A percentile compares a stretch with the other conserved stretches of the same genome.
These are phyloP conservation scores for Salarias fasciatus DNA, from an alignment of 2,797 vertebrate genomes.

Conservation along the genomic window DNA sequence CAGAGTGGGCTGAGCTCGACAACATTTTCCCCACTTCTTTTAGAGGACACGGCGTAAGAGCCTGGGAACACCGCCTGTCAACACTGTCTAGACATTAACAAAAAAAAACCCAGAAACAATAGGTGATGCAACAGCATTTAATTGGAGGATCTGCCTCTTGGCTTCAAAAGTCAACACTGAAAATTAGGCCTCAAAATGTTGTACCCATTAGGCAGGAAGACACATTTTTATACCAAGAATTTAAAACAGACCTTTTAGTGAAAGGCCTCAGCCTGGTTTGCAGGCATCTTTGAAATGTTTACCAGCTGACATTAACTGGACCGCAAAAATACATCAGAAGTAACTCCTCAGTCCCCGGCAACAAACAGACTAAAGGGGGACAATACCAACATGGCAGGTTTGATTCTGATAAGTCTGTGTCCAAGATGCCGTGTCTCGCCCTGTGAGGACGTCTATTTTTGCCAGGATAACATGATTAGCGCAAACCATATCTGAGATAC, in stretches of 20 bases:
- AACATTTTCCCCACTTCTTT: constrained; percentile 50
- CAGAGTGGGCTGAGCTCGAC: constrained; percentile 51
- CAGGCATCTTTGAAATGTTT: not conserved
- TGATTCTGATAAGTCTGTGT: constrained; percentile 26
- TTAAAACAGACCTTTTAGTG: not conserved
- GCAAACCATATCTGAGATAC: constrained; percentile 25
- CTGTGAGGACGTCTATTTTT: constrained; percentile 48
- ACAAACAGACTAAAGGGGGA: constrained; percentile 6
- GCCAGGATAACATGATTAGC: constrained; percentile 42
- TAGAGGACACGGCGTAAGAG: constrained; percentile 37
- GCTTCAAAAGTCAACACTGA: constrained; percentile 6
- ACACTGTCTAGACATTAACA: constrained; percentile 15
- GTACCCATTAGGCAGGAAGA: not conserved
- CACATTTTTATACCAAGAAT: constrained; percentile 1
- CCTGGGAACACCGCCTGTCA: constrained; percentile 25
- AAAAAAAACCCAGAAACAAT: not conserved
- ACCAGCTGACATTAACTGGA: constrained; percentile 2
- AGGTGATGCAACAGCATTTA: not conserved
- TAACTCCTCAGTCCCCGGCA: not conserved
- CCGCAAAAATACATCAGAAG: constrained; percentile 7
- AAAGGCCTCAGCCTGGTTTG: not conserved
- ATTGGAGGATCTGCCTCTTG: constrained; percentile 9
- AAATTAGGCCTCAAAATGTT: constrained; percentile 2
- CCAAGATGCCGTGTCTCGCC: constrained; percentile 24
- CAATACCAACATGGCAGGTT: not conserved